These are phyloP conservation scores for Periphyllus acericola DNA, from an alignment of 2,888 invertebrate species.

Conservation along the genomic window DNA sequence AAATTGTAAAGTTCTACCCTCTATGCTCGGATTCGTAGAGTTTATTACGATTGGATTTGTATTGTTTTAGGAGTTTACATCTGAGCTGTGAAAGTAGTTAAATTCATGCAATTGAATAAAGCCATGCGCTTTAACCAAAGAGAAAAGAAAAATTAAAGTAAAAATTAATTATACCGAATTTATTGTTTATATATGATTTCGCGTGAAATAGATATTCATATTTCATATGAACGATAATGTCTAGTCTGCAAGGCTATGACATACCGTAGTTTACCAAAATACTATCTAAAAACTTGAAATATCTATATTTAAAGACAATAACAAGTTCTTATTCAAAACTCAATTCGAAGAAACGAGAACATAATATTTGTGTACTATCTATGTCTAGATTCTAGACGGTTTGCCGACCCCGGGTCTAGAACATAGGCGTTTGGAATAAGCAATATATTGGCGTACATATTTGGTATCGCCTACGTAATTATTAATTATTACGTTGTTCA, in stretches of 20 bases:
- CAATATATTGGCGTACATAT: constrained; percentile 13
- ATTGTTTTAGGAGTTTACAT: not conserved
- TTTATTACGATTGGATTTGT: not conserved
- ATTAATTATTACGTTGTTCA: not conserved
- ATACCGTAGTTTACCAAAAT: not conserved
- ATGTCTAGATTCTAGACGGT: not conserved
- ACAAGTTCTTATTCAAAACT: not conserved
- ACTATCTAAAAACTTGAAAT: not conserved
- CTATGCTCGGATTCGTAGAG: not conserved
- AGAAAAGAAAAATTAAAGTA: too few species aligned
- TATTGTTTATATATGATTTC: too few species aligned
- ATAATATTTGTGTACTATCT: not conserved
- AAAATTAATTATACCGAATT: too few species aligned
- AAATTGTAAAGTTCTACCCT: not conserved
- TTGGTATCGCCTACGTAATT: not conserved
- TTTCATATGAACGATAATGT: too few species aligned
- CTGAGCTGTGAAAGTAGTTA: too few species aligned
- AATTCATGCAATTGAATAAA: too few species aligned
- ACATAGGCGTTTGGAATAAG: constrained; percentile 35
- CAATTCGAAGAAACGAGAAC: not conserved
- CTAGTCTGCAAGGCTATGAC: too few species aligned
- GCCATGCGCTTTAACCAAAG: too few species aligned
- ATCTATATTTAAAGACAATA: not conserved
- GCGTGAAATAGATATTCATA: too few species aligned
- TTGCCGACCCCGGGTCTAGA: too few species aligned